Evolutionary conservation across 53 echinoderm and acorn worm species (phyloP).

Genomic region (Henricia sp.): DNA sequence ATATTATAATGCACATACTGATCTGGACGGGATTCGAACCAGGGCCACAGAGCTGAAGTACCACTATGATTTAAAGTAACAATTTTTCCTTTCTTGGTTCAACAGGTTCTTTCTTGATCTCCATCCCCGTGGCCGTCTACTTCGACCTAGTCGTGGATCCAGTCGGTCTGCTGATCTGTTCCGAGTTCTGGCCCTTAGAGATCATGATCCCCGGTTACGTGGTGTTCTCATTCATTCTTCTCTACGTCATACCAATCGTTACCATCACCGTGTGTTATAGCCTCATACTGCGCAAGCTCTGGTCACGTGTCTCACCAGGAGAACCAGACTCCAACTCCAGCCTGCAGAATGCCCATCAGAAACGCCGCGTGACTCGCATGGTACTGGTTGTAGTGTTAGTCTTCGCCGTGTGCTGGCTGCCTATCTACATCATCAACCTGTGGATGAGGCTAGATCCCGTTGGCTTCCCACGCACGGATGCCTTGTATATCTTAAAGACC

Average conservation of each 20-base stretch:
- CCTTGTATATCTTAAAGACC: slow-evolving; percentile 67
- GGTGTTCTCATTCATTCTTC: slow-evolving; percentile 75
- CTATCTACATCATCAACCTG: slow-evolving; percentile 75
- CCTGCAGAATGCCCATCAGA: slow-evolving; percentile 67
- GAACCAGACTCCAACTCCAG: slow-evolving; percentile 45
- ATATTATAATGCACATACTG: no score
- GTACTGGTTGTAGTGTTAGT: slow-evolving; percentile 88
- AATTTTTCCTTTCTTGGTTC: not conserved
- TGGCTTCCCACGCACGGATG: slow-evolving; percentile 64
- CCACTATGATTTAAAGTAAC: no score
- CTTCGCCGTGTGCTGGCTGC: slow-evolving; percentile 94
- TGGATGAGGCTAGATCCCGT: slow-evolving; percentile 72
- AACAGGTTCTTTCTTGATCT: slow-evolving; percentile 79
- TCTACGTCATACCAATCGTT: slow-evolving; percentile 84
- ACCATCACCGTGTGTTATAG: slow-evolving; percentile 90
- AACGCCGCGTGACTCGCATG: slow-evolving; percentile 88
- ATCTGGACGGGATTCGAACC: no score
- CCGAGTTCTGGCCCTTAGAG: slow-evolving; percentile 74
- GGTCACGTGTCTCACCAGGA: slow-evolving; percentile 81
- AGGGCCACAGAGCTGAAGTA: no score
- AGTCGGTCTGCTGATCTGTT: slow-evolving; percentile 50
- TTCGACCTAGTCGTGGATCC: slow-evolving; percentile 56
- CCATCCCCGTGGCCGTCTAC: slow-evolving; percentile 82
- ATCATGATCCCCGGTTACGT: slow-evolving; percentile 78
- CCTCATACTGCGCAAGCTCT: slow-evolving; percentile 89